phyloP scores from a whole-genome alignment of 2,113 vertebrate species.

The Danionella cerebrum region DNA sequence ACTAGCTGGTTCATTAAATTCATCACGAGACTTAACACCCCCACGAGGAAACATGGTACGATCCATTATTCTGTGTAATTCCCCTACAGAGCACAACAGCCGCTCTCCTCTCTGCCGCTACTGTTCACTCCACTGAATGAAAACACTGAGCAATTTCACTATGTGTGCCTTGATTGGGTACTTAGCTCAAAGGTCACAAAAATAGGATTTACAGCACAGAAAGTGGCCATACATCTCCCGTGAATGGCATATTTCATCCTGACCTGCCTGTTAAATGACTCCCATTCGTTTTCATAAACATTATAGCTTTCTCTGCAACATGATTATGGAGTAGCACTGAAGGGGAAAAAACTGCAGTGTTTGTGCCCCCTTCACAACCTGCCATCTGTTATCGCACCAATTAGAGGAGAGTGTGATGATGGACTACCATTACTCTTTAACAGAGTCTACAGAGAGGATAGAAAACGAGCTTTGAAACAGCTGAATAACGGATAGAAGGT shows the following conservation, averaged over 20 bases:
- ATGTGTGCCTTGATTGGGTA: neutral
- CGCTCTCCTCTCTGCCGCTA: neutral
- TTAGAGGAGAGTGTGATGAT: constrained; percentile 10
- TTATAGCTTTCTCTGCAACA: neutral
- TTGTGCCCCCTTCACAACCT: constrained; percentile 7
- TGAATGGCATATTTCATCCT: neutral
- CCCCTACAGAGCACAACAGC: neutral
- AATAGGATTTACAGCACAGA: neutral
- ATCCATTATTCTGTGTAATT: neutral
- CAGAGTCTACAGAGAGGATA: neutral
- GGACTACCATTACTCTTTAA: neutral
- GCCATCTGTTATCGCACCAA: constrained; percentile 27
- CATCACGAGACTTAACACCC: neutral
- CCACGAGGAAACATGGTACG: neutral
- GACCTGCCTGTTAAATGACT: neutral
- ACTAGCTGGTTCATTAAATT: neutral
- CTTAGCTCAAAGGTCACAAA: neutral
- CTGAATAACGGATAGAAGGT: neutral
- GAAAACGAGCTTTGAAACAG: neutral
- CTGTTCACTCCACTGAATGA: neutral
- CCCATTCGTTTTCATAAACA: constrained; percentile 14
- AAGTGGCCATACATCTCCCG: neutral
- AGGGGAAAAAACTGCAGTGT: neutral
- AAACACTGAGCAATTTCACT: neutral
- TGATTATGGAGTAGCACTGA: neutral